These are phyloP conservation scores for Diarsia mendica DNA, from an alignment of 2,888 invertebrate species.

Conservation along the genomic window DNA sequence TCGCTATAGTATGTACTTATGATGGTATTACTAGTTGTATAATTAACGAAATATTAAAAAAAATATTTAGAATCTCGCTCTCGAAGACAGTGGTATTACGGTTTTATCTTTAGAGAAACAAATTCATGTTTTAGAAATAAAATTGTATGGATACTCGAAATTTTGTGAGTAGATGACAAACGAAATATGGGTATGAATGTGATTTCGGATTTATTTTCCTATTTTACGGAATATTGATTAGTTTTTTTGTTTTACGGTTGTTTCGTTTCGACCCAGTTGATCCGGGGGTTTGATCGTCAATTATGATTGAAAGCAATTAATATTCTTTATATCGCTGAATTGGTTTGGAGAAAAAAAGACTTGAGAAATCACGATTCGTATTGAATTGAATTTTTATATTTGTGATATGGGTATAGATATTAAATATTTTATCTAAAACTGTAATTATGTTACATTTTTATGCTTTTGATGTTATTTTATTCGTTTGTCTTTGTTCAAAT, in stretches of 20 bases:
- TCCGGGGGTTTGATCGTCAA: slow-evolving; percentile 68
- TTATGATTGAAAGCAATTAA: slow-evolving; percentile 52
- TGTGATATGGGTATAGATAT: slow-evolving; percentile 63
- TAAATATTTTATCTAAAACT: slow-evolving; percentile 53
- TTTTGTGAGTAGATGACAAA: slow-evolving; percentile 84
- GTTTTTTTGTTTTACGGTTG: slow-evolving; percentile 65
- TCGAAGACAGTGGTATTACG: slow-evolving; percentile 87
- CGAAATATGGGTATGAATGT: slow-evolving; percentile 82
- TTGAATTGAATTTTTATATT: slow-evolving; percentile 62
- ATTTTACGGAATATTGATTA: slow-evolving; percentile 64
- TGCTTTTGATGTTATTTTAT: slow-evolving; percentile 49
- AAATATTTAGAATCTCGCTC: slow-evolving; percentile 88
- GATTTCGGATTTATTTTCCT: slow-evolving; percentile 73
- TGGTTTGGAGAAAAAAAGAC: slow-evolving; percentile 65
- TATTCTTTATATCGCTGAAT: slow-evolving; percentile 51
- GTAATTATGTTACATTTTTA: slow-evolving; percentile 46
- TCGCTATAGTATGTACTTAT: slow-evolving; percentile 84
- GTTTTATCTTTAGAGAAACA: slow-evolving; percentile 83
- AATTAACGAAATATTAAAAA: slow-evolving; percentile 84
- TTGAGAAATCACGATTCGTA: slow-evolving; percentile 61
- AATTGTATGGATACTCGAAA: slow-evolving; percentile 87
- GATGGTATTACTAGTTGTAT: slow-evolving; percentile 90
- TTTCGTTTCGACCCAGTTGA: slow-evolving; percentile 50
- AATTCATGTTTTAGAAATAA: slow-evolving; percentile 85
- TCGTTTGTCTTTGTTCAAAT: slow-evolving; percentile 52